phyloP scores from a whole-genome alignment of 2,113 vertebrate species.

The Odocoileus virginianus region DNA sequence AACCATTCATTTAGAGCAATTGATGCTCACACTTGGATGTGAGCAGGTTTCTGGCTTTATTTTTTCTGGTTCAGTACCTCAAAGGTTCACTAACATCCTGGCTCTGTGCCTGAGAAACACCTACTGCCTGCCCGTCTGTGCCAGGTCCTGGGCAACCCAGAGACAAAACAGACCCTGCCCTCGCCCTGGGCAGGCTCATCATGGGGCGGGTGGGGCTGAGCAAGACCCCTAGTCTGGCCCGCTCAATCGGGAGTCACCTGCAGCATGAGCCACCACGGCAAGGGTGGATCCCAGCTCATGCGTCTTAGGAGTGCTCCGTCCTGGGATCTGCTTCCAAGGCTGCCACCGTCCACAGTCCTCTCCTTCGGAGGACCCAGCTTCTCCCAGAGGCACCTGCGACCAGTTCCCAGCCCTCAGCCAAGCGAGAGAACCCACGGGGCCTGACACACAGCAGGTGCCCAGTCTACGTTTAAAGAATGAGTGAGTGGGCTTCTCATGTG shows the following conservation, averaged over 20 bases:
- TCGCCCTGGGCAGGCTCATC: not conserved
- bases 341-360: not conserved
- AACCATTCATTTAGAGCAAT: not conserved
- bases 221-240: not conserved
- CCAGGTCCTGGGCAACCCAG: not conserved
- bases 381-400: not conserved
- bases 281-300: not conserved
- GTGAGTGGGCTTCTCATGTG: not conserved
- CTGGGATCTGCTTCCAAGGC: not conserved
- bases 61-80: not conserved
- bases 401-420: not conserved
- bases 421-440: not conserved
- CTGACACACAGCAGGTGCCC: not conserved
- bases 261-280: not conserved
- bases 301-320: not conserved
- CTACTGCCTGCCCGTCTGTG: not conserved
- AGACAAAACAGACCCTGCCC: not conserved
- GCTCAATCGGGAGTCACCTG: not conserved
- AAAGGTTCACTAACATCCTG: not conserved
- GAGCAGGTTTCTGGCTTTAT: not conserved
- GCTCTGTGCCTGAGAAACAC: not conserved
- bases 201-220: no score
- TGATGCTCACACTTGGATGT: rapidly evolving
- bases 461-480: not conserved
- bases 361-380: not conserved